Conservation (phyloP, 2,113 vertebrate species). For the Peucedramus taeniatus region DNA sequence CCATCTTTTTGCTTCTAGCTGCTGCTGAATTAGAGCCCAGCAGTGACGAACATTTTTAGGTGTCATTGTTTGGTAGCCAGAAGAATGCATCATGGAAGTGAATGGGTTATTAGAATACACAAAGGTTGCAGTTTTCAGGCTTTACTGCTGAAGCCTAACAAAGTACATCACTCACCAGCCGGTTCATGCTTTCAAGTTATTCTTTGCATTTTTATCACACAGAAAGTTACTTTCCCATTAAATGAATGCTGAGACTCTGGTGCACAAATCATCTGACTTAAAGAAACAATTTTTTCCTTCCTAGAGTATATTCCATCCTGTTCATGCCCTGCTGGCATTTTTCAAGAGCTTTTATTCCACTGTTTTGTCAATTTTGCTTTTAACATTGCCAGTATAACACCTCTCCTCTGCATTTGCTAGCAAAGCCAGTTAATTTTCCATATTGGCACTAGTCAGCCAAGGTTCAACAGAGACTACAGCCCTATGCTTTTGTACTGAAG, state of each 20-base stretch:
- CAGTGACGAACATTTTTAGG: not conserved
- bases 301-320: not conserved
- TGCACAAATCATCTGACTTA: not conserved
- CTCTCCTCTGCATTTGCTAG: not conserved
- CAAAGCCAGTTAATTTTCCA: not conserved
- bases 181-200: not conserved
- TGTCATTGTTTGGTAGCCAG: not conserved
- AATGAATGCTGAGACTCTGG: not conserved
- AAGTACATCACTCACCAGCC: not conserved
- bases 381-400: not conserved
- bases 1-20: not conserved
- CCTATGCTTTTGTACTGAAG: not conserved
- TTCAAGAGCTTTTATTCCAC: not conserved
- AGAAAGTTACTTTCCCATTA: not conserved
- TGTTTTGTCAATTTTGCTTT: not conserved
- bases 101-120: not conserved
- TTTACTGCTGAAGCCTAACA: not conserved
- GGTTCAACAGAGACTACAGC: not conserved
- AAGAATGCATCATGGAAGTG: not conserved
- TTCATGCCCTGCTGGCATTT: not conserved
- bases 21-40: not conserved
- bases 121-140: not conserved
- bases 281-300: not conserved
- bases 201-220: not conserved
- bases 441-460: not conserved